A percentile compares a stretch with the other conserved stretches of the same genome.
Conservation (phyloP, 2,113 vertebrate genomes). For the Gobiocypris rarus region DNA sequence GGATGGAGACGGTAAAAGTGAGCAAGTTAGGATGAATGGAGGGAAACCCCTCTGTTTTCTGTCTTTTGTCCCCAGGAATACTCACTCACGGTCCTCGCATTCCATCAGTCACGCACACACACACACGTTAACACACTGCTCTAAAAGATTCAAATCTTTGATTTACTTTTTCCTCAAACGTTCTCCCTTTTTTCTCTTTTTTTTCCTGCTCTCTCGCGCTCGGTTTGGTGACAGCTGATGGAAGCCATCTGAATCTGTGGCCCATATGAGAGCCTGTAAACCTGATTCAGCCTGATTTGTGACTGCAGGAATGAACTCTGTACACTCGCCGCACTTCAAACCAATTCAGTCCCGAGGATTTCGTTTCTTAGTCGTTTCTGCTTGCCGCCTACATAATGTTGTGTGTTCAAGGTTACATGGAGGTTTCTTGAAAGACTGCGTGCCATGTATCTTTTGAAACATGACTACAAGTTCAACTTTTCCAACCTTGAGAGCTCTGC, state of each 20-base stretch:
- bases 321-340: slow-evolving; percentile 14
- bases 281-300: slow-evolving; percentile 36
- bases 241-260: slow-evolving; percentile 46
- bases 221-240: slow-evolving; percentile 45
- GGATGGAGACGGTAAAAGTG: not conserved
- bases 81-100: slow-evolving; percentile 66
- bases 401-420: slow-evolving; percentile 10
- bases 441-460: slow-evolving; percentile 29
- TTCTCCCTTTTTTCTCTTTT: slow-evolving; percentile 29
- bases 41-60: slow-evolving; percentile 54
- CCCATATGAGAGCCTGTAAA: slow-evolving; percentile 24
- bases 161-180: slow-evolving; percentile 38
- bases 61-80: slow-evolving; percentile 53
- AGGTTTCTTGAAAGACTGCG: not conserved
- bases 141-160: slow-evolving; percentile 40
- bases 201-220: slow-evolving; percentile 10
- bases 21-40: slow-evolving; percentile 54
- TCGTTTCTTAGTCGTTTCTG: slow-evolving; percentile 21
- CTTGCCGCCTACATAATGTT: slow-evolving; percentile 26
- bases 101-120: slow-evolving; percentile 59
- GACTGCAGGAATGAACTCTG: slow-evolving; percentile 23
- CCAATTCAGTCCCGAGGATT: not conserved
- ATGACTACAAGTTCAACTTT: slow-evolving; percentile 29
- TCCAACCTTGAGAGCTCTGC: slow-evolving; percentile 38
- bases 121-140: slow-evolving; percentile 26